Evolutionary conservation across 2,888 invertebrate genomes (phyloP).

Genomic region (Polymixis flavicincta): DNA sequence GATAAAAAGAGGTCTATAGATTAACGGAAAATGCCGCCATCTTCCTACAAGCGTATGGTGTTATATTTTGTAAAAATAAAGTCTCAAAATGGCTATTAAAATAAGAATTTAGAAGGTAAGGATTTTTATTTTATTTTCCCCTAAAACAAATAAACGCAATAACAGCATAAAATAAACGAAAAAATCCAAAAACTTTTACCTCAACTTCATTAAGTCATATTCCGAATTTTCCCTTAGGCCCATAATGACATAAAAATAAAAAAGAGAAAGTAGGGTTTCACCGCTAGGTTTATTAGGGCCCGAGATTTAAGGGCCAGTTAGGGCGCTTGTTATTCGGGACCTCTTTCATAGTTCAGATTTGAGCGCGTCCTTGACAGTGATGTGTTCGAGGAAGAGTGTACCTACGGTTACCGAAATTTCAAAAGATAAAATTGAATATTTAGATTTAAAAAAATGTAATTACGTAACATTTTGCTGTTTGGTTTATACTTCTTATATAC

Average conservation of each 20-base stretch:
- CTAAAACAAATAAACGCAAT: not conserved
- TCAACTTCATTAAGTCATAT: slow-evolving; percentile 52
- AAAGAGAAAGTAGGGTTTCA: slow-evolving; percentile 59
- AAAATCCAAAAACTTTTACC: slow-evolving; percentile 26
- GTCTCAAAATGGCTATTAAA: not conserved
- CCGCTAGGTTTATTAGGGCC: slow-evolving; percentile 59
- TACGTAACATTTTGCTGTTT: too few species aligned
- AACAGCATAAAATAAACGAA: slow-evolving; percentile 10
- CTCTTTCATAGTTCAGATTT: slow-evolving; percentile 61
- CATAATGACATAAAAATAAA: slow-evolving; percentile 64
- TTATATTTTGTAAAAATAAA: not conserved
- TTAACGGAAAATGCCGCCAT: not conserved
- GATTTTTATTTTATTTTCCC: not conserved
- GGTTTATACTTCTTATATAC: too few species aligned
- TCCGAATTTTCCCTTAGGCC: slow-evolving; percentile 33
- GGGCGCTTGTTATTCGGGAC: slow-evolving; percentile 57
- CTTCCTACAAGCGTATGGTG: not conserved
- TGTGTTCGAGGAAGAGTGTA: slow-evolving; percentile 13
- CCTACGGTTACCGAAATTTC: not conserved
- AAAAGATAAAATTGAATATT: not conserved
- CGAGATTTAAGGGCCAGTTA: slow-evolving; percentile 56
- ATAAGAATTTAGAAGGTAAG: not conserved
- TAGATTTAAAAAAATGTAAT: too few species aligned
- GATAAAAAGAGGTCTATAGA: not conserved
- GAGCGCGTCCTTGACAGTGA: slow-evolving; percentile 37